Evolutionary conservation across 2,888 invertebrate genomes (phyloP).

Genomic region (Melangyna quadrimaculata): DNA sequence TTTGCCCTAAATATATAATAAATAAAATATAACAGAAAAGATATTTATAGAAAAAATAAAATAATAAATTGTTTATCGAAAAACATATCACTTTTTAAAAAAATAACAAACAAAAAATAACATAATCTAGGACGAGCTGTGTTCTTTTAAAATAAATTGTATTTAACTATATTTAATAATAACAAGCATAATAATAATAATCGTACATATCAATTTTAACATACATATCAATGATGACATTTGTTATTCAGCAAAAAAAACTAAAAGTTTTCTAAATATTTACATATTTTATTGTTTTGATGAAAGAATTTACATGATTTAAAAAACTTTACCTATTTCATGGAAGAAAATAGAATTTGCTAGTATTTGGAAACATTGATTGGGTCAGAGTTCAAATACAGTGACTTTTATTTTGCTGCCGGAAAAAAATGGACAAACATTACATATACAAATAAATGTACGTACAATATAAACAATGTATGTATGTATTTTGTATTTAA

Average conservation of each 20-base stretch:
- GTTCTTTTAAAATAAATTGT: conserved; percentile 45
- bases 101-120: background rate
- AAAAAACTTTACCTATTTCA: background rate
- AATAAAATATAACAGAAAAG: conserved; percentile 18
- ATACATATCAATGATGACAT: conserved; percentile 58
- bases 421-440: background rate
- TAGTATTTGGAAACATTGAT: conserved; percentile 53
- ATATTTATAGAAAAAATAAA: background rate
- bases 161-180: conserved; percentile 6
- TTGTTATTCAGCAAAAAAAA: conserved; percentile 37
- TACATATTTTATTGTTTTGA: conserved; percentile 48
- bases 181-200: conserved; percentile 30
- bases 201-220: conserved; percentile 59
- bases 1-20: conserved; percentile 78
- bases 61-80: conserved; percentile 35
- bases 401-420: conserved; percentile 35
- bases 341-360: conserved; percentile 40
- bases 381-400: conserved; percentile 64
- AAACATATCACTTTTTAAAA: conserved; percentile 51
- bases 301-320: background rate
- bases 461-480: too few species aligned
- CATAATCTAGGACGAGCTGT: conserved; percentile 47
- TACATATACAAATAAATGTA: background rate
- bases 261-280: conserved; percentile 50
- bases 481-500: background rate